Evolutionary conservation across 2,888 invertebrate species (phyloP).

Genomic region (Scaptomyza cyrtandrae): DNA sequence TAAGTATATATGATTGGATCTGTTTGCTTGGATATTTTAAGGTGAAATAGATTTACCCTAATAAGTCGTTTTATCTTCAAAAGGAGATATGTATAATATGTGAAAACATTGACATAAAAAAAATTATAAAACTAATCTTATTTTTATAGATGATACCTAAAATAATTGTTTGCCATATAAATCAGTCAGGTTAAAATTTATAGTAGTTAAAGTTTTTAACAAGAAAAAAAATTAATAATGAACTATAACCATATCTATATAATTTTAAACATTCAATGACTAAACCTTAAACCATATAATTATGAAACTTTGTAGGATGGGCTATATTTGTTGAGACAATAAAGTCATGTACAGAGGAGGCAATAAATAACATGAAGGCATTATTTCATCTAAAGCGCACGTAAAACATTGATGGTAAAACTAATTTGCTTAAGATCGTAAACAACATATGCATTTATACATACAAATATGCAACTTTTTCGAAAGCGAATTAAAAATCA

Average conservation of each 20-base stretch:
- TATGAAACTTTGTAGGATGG: neutral
- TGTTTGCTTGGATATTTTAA: neutral
- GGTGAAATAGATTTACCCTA: neutral
- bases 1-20: constrained; percentile 22
- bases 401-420: neutral
- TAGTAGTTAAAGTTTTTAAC: neutral
- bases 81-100: neutral
- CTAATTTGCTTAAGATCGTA: constrained; percentile 4
- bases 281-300: neutral
- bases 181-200: neutral
- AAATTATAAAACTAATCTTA: neutral
- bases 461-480: neutral
- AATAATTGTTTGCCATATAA: neutral
- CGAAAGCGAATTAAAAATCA: neutral
- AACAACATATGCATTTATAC: neutral
- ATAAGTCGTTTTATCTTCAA: neutral
- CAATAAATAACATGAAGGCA: constrained; percentile 1
- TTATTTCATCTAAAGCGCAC: neutral
- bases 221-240: neutral
- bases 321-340: neutral
- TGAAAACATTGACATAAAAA: neutral
- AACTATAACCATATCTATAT: constrained; percentile 9
- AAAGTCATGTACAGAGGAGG: neutral
- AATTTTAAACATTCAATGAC: neutral
- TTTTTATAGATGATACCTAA: neutral